Evolutionary conservation across 2,888 invertebrate genomes (phyloP).

Genomic region (Papilio gigon): DNA sequence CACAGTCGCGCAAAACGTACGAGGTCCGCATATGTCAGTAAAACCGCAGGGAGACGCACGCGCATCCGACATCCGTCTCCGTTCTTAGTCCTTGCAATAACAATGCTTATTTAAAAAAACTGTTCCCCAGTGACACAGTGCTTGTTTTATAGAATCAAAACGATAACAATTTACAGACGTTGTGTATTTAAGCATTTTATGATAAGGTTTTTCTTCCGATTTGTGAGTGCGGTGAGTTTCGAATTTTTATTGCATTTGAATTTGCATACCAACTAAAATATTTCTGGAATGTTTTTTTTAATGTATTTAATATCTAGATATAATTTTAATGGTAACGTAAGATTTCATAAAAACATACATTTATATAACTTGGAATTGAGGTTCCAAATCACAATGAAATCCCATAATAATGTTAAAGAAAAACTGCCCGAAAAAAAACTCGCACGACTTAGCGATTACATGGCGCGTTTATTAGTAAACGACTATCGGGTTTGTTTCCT

Average conservation of each 20-base stretch:
- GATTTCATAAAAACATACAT: neutral
- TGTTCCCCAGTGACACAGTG: constrained; percentile 29
- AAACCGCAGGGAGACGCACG: constrained; percentile 46
- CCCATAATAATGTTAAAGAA: neutral
- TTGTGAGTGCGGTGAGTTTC: constrained; percentile 66
- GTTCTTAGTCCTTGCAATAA: constrained; percentile 19
- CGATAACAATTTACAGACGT: constrained; percentile 47
- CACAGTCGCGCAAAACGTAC: constrained; percentile 47
- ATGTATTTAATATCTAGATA: neutral
- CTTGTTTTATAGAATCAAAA: constrained; percentile 31
- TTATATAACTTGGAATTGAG: neutral
- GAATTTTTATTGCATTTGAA: constrained; percentile 1
- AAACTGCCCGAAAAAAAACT: neutral
- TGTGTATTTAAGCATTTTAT: constrained; percentile 48
- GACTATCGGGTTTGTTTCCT: neutral
- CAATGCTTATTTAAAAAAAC: constrained; percentile 27
- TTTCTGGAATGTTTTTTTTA: neutral
- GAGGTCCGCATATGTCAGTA: constrained; percentile 52
- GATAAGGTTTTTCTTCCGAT: constrained; percentile 65
- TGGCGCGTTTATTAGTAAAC: neutral
- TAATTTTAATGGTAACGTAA: neutral
- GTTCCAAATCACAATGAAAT: neutral
- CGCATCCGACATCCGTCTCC: constrained; percentile 46
- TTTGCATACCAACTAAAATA: neutral
- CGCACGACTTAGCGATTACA: neutral